phyloP scores from a whole-genome alignment of 2,797 vertebrate species.

The Lycodopsis pacificus region DNA sequence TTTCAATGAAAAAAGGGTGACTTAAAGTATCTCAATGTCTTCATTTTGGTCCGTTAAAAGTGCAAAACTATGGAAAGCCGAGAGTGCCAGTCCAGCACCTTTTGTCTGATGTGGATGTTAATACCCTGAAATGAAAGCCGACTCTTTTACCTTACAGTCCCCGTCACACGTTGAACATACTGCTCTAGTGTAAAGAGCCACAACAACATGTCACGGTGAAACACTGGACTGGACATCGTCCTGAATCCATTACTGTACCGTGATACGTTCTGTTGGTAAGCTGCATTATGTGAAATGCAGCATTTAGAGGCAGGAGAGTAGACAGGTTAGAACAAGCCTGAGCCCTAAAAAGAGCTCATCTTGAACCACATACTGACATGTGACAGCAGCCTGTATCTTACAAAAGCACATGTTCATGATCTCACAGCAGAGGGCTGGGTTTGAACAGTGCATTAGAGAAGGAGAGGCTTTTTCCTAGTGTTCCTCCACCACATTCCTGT shows the following conservation, averaged over 20 bases:
- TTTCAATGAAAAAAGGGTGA: neutral
- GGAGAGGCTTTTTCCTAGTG: neutral
- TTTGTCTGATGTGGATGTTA: neutral
- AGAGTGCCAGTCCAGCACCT: neutral
- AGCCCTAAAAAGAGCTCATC: neutral
- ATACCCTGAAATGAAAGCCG: neutral
- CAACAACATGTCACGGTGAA: neutral
- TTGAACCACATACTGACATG: neutral
- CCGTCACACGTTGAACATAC: neutral
- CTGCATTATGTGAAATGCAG: neutral
- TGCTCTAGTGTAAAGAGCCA: neutral
- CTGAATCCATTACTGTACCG: neutral
- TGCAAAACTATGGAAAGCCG: neutral
- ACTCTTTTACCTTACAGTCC: neutral
- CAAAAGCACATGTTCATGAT: neutral
- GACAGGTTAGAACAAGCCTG: neutral
- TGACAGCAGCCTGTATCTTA: neutral
- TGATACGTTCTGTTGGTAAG: neutral
- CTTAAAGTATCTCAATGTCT: neutral
- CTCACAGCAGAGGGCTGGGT: neutral
- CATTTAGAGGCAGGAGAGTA: neutral
- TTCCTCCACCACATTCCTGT: conserved; percentile 55
- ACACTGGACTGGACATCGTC: neutral
- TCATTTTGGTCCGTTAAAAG: neutral
- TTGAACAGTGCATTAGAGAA: neutral